Percentiles rank a stretch among this genome's conserved stretches.
Evolutionary conservation across 2,888 invertebrate species (phyloP).

Genomic region (Stenodema calcarata): DNA sequence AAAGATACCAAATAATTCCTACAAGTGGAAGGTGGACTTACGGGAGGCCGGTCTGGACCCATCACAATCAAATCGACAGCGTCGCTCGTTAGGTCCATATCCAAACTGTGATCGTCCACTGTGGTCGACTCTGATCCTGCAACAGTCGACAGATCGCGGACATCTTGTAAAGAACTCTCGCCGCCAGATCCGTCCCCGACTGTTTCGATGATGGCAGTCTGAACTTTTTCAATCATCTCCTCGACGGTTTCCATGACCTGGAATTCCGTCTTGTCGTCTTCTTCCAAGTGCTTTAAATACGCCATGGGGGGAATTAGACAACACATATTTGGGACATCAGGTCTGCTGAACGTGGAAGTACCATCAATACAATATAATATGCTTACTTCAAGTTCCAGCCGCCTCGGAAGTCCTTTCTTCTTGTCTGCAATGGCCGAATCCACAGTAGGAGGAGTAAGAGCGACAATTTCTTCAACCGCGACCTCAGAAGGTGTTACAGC

Average conservation of each 20-base stretch:
- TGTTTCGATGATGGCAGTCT: conserved; percentile 48
- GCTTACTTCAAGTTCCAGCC: conserved; percentile 10
- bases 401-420: conserved; percentile 3
- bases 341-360: not conserved
- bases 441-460: not conserved
- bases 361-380: not conserved
- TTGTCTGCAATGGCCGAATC: not conserved
- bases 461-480: not conserved
- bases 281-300: conserved; percentile 3
- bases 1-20: not conserved
- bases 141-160: conserved; percentile 12
- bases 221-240: conserved; percentile 50
- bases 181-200: conserved; percentile 6
- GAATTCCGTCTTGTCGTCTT: conserved; percentile 40
- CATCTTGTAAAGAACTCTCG: not conserved
- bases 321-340: not conserved
- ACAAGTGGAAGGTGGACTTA: not conserved
- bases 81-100: conserved; percentile 51
- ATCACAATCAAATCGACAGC: conserved; percentile 54
- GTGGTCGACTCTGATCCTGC: conserved; percentile 49
- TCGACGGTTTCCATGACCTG: conserved; percentile 54
- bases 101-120: conserved; percentile 48
- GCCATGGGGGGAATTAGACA: too few species aligned
- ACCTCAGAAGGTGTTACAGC: not conserved
- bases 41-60: conserved; percentile 39